Percentiles rank a stretch among this genome's conserved stretches.
phyloP scores from a whole-genome alignment of 2,888 invertebrate species.

The Parascotia fuliginaria region DNA sequence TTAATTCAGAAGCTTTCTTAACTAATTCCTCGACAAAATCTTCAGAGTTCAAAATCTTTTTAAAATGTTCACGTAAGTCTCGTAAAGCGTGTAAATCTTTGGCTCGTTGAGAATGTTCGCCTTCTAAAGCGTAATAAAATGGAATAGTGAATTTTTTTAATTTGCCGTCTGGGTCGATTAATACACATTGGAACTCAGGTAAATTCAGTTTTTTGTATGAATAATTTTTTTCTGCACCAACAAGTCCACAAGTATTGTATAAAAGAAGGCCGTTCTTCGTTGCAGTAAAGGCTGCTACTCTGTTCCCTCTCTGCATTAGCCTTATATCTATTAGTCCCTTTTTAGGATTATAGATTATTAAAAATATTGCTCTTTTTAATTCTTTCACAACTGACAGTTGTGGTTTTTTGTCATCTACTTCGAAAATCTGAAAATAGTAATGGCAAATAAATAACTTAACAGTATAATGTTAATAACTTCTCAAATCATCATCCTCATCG shows the following conservation, averaged over 20 bases:
- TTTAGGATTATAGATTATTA: conserved; percentile 97
- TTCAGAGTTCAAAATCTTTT: conserved; percentile 83
- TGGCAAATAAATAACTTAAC: background rate
- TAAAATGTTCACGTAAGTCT: conserved; percentile 89
- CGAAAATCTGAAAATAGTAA: conserved; percentile 70
- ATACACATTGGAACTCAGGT: conserved; percentile 89
- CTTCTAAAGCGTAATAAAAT: conserved; percentile 95
- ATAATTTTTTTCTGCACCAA: conserved; percentile 88
- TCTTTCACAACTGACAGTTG: conserved; percentile 74
- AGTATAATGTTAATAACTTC: no score
- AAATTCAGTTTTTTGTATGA: conserved; percentile 85
- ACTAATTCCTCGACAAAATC: conserved; percentile 82
- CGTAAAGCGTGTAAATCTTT: conserved; percentile 95
- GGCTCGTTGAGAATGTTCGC: conserved; percentile 94
- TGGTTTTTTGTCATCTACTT: conserved; percentile 73
- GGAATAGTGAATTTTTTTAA: conserved; percentile 94
- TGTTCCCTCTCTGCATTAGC: conserved; percentile 94
- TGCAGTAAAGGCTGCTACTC: conserved; percentile 96
- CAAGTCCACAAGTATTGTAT: conserved; percentile 92
- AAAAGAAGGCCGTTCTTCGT: conserved; percentile 93
- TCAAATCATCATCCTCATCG: no score
- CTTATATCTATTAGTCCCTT: conserved; percentile 97
- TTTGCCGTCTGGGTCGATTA: conserved; percentile 93
- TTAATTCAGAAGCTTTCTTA: conserved; percentile 87
- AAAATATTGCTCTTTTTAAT: conserved; percentile 90